Conservation (phyloP, 2,888 invertebrate species). For the Meiosimyza decipiens region DNA sequence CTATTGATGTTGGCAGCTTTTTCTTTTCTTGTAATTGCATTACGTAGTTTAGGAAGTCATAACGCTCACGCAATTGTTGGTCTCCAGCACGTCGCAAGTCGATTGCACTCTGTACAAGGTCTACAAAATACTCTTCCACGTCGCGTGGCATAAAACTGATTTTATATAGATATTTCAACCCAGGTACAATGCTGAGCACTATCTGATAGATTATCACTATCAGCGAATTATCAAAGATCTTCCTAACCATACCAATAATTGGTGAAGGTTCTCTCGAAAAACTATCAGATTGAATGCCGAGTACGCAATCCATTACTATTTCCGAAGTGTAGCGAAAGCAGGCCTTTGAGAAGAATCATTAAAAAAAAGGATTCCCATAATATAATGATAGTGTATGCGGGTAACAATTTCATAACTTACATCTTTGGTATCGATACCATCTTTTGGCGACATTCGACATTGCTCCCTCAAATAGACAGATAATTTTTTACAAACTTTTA, state of each 20-base stretch:
- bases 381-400: too few relatives aligned
- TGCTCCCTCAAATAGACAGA: slow-evolving; percentile 63
- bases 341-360: slow-evolving; percentile 46
- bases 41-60: slow-evolving; percentile 62
- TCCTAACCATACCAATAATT: slow-evolving; percentile 55
- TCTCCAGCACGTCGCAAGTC: slow-evolving; percentile 47
- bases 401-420: slow-evolving; percentile 45
- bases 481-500: slow-evolving; percentile 65
- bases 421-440: slow-evolving; percentile 66
- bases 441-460: slow-evolving; percentile 49
- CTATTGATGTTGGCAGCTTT: slow-evolving; percentile 46
- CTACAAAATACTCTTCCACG: slow-evolving; percentile 70
- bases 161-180: slow-evolving; percentile 49
- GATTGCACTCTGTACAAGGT: slow-evolving; percentile 54
- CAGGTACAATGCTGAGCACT: slow-evolving; percentile 53
- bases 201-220: slow-evolving; percentile 48
- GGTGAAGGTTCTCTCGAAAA: slow-evolving; percentile 59
- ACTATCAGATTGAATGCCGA: slow-evolving; percentile 66
- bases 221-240: slow-evolving; percentile 54
- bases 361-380: neutral
- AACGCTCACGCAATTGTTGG: slow-evolving; percentile 50
- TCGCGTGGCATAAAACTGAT: slow-evolving; percentile 62
- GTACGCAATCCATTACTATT: slow-evolving; percentile 67
- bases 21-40: slow-evolving; percentile 57
- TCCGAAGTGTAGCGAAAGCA: slow-evolving; percentile 65